Evolutionary conservation across 2,113 vertebrate genomes (phyloP).

Genomic region (Lasiurus cinereus): DNA sequence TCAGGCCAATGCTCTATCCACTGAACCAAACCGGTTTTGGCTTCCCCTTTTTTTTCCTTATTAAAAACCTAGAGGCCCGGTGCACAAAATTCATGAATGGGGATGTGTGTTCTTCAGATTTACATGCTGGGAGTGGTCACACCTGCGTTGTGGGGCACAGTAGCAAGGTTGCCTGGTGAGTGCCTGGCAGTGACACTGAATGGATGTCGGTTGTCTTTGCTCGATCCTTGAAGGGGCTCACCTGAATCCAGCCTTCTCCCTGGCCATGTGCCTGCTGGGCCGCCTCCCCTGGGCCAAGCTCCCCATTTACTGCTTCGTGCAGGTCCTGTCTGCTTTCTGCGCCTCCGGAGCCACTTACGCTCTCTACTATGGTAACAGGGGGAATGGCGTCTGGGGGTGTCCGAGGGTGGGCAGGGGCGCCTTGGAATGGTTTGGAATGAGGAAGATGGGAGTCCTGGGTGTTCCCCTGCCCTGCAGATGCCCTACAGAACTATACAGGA

Average conservation of each 20-base stretch:
- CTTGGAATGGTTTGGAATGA: background rate
- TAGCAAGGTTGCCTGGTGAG: background rate
- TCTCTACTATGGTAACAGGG: slow-evolving; percentile 90
- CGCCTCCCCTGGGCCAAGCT: slow-evolving; percentile 89
- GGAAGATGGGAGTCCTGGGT: background rate
- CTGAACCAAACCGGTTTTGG: no score
- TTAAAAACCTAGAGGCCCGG: no score
- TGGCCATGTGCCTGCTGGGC: slow-evolving; percentile 90
- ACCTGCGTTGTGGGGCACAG: no score
- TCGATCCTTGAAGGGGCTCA: slow-evolving; percentile 89
- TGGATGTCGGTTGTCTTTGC: background rate
- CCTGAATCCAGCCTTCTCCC: slow-evolving; percentile 92
- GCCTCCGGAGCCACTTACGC: slow-evolving; percentile 87
- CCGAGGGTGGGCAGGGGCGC: slow-evolving; percentile 80
- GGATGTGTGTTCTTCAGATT: background rate
- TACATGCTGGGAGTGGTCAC: background rate
- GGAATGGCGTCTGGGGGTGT: background rate
- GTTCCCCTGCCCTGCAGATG: slow-evolving; percentile 87
- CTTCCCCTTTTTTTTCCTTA: no score
- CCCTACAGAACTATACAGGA: slow-evolving; percentile 90
- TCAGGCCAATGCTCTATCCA: no score
- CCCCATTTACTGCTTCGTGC: slow-evolving; percentile 87
- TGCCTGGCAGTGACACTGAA: background rate
- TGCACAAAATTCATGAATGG: no score
- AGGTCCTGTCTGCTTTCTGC: slow-evolving; percentile 89